Percentiles rank a stretch among this genome's conserved stretches.
phyloP scores from a whole-genome alignment of 1,140 invertebrate genomes.

The Samia ricini region DNA sequence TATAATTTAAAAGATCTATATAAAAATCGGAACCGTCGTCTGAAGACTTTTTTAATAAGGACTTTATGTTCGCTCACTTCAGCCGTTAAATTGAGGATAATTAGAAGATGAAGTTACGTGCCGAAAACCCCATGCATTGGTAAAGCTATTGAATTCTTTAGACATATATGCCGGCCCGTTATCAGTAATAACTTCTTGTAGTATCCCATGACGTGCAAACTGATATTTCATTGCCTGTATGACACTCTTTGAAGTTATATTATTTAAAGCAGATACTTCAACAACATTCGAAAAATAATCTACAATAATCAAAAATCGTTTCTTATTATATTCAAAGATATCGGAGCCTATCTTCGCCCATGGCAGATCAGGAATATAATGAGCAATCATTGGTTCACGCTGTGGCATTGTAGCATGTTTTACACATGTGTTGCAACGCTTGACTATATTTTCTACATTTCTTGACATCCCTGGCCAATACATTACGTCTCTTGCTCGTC shows the following conservation, averaged over 20 bases:
- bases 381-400: conserved; percentile 31
- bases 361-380: conserved; percentile 30
- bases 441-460: conserved; percentile 37
- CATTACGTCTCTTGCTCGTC: conserved; percentile 39
- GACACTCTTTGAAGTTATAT: conserved; percentile 5
- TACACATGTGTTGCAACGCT: conserved; percentile 9
- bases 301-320: conserved; percentile 18
- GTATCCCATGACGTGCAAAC: conserved; percentile 55
- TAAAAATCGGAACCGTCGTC: conserved; percentile 15
- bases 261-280: conserved; percentile 23
- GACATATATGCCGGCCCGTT: conserved; percentile 58
- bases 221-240: conserved; percentile 31
- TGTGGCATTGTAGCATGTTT: conserved; percentile 6
- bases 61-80: conserved; percentile 58
- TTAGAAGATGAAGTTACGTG: conserved; percentile 52
- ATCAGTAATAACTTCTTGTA: conserved; percentile 49
- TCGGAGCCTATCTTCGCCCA: conserved; percentile 42
- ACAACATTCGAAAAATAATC: conserved; percentile 31
- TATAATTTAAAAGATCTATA: conserved; percentile 21
- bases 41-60: conserved; percentile 38
- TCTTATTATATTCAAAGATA: conserved; percentile 29
- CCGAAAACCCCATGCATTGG: conserved; percentile 52
- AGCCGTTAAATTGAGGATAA: conserved; percentile 57
- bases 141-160: conserved; percentile 58
- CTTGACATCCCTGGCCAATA: conserved; percentile 45